Conservation (phyloP, 2,797 vertebrate genomes). For the Sarcoramphus papa region DNA sequence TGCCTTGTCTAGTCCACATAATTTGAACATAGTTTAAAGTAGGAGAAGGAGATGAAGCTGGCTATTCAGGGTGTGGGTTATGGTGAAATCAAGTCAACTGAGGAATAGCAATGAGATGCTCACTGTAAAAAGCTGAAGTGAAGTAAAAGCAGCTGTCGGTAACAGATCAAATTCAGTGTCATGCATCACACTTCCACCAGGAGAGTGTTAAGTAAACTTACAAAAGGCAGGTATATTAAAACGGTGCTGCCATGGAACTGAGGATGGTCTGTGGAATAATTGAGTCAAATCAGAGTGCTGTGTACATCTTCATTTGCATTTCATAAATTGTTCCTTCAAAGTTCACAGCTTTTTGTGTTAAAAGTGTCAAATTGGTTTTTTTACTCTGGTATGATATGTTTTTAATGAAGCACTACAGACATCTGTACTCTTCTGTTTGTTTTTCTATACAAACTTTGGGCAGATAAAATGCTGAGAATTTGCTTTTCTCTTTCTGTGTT, state of each 20-base stretch:
- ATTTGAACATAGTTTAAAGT: neutral
- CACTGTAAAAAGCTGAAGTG: rapidly evolving
- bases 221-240: neutral
- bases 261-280: neutral
- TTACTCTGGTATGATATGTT: rapidly evolving
- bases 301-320: neutral
- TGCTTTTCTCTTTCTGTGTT: neutral
- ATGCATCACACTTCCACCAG: rapidly evolving
- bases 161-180: rapidly evolving
- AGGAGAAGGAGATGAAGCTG: neutral
- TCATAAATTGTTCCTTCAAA: neutral
- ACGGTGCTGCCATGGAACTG: neutral
- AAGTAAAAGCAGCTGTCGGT: neutral
- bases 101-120: neutral
- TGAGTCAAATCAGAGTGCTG: neutral
- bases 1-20: neutral
- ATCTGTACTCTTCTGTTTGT: neutral
- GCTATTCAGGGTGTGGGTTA: rapidly evolving
- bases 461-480: neutral
- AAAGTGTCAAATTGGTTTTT: neutral
- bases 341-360: neutral
- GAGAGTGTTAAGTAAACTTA: neutral
- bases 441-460: neutral
- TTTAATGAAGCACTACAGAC: neutral
- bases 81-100: neutral